Conservation (phyloP, 2,888 invertebrate species). For the Heliconius ismenius region DNA sequence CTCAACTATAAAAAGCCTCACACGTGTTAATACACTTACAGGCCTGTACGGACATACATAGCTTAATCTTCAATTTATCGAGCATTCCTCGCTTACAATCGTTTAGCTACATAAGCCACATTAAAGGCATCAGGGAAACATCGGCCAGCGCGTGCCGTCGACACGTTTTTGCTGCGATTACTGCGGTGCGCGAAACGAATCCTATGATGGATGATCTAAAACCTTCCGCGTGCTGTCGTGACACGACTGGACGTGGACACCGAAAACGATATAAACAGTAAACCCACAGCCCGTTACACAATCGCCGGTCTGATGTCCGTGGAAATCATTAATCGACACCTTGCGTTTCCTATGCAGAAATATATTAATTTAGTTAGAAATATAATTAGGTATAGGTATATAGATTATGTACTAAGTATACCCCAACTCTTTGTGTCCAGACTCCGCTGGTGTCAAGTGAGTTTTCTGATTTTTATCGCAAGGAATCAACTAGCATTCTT, state of each 20-base stretch:
- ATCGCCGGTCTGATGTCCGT: slow-evolving; percentile 58
- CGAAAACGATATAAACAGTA: slow-evolving; percentile 69
- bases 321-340: slow-evolving; percentile 48
- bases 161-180: slow-evolving; percentile 67
- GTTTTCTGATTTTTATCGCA: background rate
- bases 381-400: background rate
- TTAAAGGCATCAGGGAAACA: slow-evolving; percentile 54
- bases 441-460: background rate
- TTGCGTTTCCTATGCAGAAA: slow-evolving; percentile 3
- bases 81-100: slow-evolving; percentile 37
- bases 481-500: background rate
- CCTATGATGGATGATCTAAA: slow-evolving; percentile 65
- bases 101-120: slow-evolving; percentile 39
- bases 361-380: slow-evolving; percentile 3
- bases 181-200: slow-evolving; percentile 60
- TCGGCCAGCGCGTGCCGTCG: slow-evolving; percentile 54
- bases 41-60: no score
- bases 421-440: background rate
- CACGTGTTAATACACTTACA: background rate
- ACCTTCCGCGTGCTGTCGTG: slow-evolving; percentile 71
- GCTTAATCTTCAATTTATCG: slow-evolving; percentile 41
- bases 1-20: background rate
- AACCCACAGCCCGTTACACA: slow-evolving; percentile 67
- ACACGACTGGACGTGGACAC: slow-evolving; percentile 51
- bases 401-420: background rate